These are phyloP conservation scores for Hypomecis atomaria DNA, from an alignment of 2,888 invertebrate genomes.

Conservation along the genomic window DNA sequence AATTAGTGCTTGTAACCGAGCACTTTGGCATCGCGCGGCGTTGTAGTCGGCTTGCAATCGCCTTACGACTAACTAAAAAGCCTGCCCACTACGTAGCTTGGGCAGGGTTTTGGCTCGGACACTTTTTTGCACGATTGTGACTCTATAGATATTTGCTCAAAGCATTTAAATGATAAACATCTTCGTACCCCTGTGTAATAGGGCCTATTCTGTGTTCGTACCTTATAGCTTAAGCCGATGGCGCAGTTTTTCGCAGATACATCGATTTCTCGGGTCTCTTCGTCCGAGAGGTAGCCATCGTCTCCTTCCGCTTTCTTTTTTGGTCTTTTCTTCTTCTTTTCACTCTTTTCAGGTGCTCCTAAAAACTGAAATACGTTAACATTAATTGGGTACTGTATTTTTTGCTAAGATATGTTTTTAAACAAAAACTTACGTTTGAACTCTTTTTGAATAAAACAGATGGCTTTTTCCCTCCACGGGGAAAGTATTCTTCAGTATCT, in stretches of 20 bases:
- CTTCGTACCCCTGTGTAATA: too few relatives aligned
- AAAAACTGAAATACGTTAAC: conserved; percentile 58
- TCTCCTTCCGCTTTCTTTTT: conserved; percentile 72
- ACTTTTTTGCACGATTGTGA: too few relatives aligned
- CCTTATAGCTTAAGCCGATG: conserved; percentile 66
- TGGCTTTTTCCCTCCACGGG: conserved; percentile 83
- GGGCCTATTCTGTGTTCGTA: too few relatives aligned
- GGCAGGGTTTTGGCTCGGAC: too few relatives aligned
- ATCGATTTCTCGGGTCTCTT: conserved; percentile 61
- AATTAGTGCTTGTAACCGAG: too few relatives aligned
- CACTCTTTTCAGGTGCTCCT: conserved; percentile 72
- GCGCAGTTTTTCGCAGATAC: conserved; percentile 69
- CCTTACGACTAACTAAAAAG: too few relatives aligned
- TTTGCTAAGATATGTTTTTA: not conserved
- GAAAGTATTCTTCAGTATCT: conserved; percentile 83
- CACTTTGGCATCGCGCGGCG: too few relatives aligned
- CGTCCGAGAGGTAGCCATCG: conserved; percentile 78
- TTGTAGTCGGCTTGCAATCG: too few relatives aligned
- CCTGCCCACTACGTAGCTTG: too few relatives aligned
- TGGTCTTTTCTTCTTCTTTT: conserved; percentile 68
- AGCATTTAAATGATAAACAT: not conserved
- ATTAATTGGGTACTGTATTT: not conserved
- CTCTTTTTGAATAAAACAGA: conserved; percentile 73
- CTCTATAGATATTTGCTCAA: too few relatives aligned
- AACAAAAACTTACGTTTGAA: conserved; percentile 65